Conservation (phyloP, 1,140 invertebrate species). For the Coptotermes formosanus region DNA sequence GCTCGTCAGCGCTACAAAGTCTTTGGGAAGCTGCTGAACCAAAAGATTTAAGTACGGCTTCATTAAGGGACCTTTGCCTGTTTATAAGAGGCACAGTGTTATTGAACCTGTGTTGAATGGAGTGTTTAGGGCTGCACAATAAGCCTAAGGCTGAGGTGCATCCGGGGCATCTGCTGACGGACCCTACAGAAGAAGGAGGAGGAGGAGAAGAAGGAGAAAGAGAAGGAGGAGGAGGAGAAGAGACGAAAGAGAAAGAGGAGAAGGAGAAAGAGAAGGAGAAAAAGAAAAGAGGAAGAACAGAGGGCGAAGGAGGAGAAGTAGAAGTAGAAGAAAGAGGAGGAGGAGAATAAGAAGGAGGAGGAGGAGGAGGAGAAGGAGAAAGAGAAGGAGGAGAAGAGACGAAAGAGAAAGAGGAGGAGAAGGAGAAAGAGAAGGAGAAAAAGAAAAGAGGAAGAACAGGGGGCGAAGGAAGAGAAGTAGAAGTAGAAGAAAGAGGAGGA, state of each 20-base stretch:
- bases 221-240: not conserved
- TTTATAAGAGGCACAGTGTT: too few relatives aligned
- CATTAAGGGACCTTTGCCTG: too few relatives aligned
- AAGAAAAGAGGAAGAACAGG: not conserved
- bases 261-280: not conserved
- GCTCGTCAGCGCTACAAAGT: too few relatives aligned
- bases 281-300: not conserved
- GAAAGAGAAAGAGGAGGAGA: conserved; percentile 5
- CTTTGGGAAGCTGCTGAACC: too few relatives aligned
- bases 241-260: not conserved
- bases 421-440: not conserved
- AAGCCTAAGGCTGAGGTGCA: too few relatives aligned
- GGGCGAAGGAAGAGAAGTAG: conserved; percentile 16
- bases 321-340: not conserved
- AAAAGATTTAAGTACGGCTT: too few relatives aligned
- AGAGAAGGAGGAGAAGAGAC: not conserved
- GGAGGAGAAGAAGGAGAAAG: not conserved
- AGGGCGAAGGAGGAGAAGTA: not conserved
- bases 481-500: not conserved
- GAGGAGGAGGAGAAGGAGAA: not conserved
- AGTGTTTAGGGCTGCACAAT: too few relatives aligned
- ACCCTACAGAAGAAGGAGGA: too few relatives aligned
- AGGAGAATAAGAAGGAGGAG: not conserved
- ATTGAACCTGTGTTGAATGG: too few relatives aligned
- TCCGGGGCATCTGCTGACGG: too few relatives aligned